Evolutionary conservation across 2,888 invertebrate genomes (phyloP).

Genomic region (Bellardia pandia): DNA sequence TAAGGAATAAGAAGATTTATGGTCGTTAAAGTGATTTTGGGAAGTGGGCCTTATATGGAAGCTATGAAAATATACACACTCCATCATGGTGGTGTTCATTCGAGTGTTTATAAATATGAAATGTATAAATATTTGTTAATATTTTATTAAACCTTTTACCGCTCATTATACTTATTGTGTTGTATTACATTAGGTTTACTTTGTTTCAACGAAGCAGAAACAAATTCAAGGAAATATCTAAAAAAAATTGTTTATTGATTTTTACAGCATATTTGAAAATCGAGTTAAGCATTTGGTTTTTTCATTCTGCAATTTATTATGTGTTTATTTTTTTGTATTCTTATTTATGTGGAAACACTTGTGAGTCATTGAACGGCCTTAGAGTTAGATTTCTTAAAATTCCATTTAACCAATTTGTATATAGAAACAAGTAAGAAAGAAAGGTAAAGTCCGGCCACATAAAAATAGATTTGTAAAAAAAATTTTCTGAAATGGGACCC

Average conservation of each 20-base stretch:
- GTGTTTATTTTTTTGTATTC: background rate
- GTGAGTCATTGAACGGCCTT: background rate
- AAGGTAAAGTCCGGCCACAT: too few species aligned
- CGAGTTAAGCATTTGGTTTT: background rate
- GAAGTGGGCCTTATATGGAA: too few species aligned
- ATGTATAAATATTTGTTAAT: constrained; percentile 1
- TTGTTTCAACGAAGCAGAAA: constrained; percentile 18
- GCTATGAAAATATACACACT: too few species aligned
- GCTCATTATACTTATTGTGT: constrained; percentile 3
- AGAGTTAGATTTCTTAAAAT: background rate
- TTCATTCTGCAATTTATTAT: background rate
- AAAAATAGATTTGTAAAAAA: too few species aligned
- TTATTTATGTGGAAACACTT: background rate
- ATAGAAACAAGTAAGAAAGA: too few species aligned
- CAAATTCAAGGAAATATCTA: constrained; percentile 14
- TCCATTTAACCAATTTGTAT: too few species aligned
- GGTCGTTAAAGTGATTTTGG: too few species aligned
- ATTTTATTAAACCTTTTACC: constrained; percentile 1
- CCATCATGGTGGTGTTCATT: background rate
- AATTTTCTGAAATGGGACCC: too few species aligned
- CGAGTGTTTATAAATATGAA: background rate
- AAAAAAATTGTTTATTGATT: constrained; percentile 29
- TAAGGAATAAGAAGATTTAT: too few species aligned
- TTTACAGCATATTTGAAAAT: constrained; percentile 21
- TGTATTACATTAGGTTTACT: constrained; percentile 19